Evolutionary conservation across 1,140 invertebrate genomes (phyloP), one percentile per base, ranked within the genome.

Genomic region (Bombus turneri): DNA sequence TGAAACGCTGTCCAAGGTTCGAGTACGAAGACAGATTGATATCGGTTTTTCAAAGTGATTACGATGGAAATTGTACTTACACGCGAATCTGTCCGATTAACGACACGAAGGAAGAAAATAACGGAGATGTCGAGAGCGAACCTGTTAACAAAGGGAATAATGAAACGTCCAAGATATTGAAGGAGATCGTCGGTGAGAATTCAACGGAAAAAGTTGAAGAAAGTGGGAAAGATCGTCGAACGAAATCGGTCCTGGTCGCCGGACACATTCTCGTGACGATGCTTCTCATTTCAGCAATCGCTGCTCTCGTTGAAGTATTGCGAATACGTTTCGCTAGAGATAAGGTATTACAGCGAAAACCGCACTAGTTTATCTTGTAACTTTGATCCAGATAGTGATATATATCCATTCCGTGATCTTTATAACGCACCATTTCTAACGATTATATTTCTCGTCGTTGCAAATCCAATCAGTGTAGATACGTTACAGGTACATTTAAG

Each of bases 21-120:
- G 77, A 88, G 9, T 95, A 94, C 75, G 64, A 89, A 47, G 72
- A 86, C 31, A 80, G 87, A 41, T 39, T 94, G n/a, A 87, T 68
- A 57, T 90, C 87, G 15, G 81, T 88, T 28, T 91, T 92, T 34
- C 37, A 85, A 31, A 90, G 88, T 64, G 81, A 92, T 86, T 94
- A 93, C 82, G 94, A 95, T 64, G n/a, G 86, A n/a, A 94, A 94
- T 83, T 94, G 94, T 43, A 92, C 91, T 0, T 90, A 86, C 47
- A 22, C n/a, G n/a, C 2, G 10, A 31, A 12, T 18, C 18, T 5
- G 18, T 9, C 2, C 12, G 13, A 34, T 15, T n/a, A 47, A 85
- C 6, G 31, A 43, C 31, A 9, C 76, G 25, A 31, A 39, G 72
- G n/a, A 68, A 3, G 68, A 71, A 5, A 64, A 34, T 66, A 66